phyloP scores from a whole-genome alignment of 2,888 invertebrate genomes.

The Myopa testacea region DNA sequence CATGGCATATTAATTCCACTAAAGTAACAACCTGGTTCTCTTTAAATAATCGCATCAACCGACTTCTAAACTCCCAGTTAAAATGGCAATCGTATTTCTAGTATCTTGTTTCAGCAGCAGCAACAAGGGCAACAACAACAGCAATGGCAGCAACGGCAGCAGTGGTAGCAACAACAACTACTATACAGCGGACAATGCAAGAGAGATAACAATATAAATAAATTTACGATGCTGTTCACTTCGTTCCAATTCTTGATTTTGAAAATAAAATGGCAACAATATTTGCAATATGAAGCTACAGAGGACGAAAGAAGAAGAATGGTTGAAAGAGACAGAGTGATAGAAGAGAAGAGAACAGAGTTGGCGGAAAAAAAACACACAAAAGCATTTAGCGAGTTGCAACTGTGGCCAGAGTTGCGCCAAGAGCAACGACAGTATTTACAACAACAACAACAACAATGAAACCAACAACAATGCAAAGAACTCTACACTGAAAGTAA shows the following conservation, averaged over 20 bases:
- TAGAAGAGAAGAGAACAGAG: constrained; percentile 1
- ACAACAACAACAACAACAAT: constrained; percentile 11
- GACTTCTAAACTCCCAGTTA: constrained; percentile 19
- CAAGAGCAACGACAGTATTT: not conserved
- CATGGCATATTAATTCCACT: constrained; percentile 26
- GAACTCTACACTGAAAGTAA: not conserved
- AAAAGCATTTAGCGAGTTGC: constrained; percentile 45
- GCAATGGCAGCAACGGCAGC: constrained; percentile 19
- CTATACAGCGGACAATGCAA: not conserved
- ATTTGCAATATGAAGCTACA: constrained; percentile 17
- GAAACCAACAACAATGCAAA: not conserved
- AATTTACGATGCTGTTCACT: constrained; percentile 32
- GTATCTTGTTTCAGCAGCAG: not conserved
- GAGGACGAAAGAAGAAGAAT: not conserved
- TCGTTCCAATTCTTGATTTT: constrained; percentile 33
- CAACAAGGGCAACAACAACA: not conserved
- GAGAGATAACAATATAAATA: constrained; percentile 33
- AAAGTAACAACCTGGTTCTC: not conserved
- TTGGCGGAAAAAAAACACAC: constrained; percentile 23
- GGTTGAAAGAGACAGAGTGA: constrained; percentile 4
- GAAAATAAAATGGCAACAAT: constrained; percentile 17
- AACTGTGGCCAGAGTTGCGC: constrained; percentile 37
- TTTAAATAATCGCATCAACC: constrained; percentile 31
- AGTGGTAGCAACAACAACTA: constrained; percentile 6
- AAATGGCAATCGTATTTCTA: constrained; percentile 22